phyloP scores from a whole-genome alignment of 1,140 invertebrate species.

The Micrasema longulum region DNA sequence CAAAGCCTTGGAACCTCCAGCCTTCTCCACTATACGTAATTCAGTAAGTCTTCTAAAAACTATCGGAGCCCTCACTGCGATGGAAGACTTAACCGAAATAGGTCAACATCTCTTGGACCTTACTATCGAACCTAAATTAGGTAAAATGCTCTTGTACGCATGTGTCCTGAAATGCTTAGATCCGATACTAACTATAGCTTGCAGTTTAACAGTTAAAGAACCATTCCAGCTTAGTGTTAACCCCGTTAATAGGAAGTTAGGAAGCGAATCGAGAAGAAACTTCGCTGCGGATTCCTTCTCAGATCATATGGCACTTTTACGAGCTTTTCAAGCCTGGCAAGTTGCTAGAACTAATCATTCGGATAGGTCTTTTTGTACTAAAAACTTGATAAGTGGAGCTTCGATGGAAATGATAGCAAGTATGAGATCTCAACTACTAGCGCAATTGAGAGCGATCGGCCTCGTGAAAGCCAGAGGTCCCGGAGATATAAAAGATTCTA shows the following conservation, averaged over 20 bases:
- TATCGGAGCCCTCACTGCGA: conserved; percentile 85
- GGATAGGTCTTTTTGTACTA: conserved; percentile 81
- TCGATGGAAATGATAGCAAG: conserved; percentile 90
- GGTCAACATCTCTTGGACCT: conserved; percentile 87
- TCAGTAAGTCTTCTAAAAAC: conserved; percentile 84
- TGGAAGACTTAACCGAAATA: conserved; percentile 85
- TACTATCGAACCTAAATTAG: conserved; percentile 90
- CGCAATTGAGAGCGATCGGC: conserved; percentile 85
- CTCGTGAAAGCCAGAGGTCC: conserved; percentile 83
- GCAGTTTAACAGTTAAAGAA: conserved; percentile 86
- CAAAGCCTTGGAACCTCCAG: conserved; percentile 87
- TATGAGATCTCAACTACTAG: conserved; percentile 82
- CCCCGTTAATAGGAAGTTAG: conserved; percentile 74
- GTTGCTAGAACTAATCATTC: conserved; percentile 75
- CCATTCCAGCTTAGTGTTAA: conserved; percentile 83
- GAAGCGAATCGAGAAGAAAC: conserved; percentile 72
- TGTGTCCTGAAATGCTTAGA: conserved; percentile 94
- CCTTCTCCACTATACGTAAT: conserved; percentile 78
- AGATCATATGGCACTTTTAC: conserved; percentile 91
- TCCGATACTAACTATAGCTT: conserved; percentile 93
- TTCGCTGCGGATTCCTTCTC: conserved; percentile 84
- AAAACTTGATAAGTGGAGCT: conserved; percentile 83
- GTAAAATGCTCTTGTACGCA: conserved; percentile 92
- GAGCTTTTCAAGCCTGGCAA: conserved; percentile 87
- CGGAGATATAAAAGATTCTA: conserved; percentile 82